phyloP scores from a whole-genome alignment of 2,888 invertebrate species.

The Philopedon plagiatum region DNA sequence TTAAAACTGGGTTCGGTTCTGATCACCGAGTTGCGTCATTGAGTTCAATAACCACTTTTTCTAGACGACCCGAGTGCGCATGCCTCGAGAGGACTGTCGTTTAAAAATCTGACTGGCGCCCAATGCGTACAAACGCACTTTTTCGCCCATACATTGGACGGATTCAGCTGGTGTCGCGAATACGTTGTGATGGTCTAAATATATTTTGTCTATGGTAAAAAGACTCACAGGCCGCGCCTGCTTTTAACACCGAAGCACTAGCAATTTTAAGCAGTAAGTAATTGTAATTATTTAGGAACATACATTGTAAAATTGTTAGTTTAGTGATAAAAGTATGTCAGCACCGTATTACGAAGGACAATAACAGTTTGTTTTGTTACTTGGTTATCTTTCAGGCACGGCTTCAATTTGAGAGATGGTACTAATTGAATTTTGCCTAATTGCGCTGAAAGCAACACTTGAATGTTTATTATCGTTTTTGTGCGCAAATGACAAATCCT shows the following conservation, averaged over 20 bases:
- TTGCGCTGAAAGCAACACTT: slow-evolving; percentile 19
- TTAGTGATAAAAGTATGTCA: slow-evolving; percentile 8
- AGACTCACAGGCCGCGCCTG: too few species aligned
- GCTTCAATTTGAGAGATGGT: slow-evolving; percentile 16
- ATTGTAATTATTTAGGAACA: background rate
- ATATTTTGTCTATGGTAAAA: too few species aligned
- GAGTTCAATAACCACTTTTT: too few species aligned
- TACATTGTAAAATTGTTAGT: background rate
- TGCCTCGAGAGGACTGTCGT: too few species aligned
- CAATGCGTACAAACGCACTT: too few species aligned
- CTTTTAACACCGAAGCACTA: background rate
- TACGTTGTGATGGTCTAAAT: too few species aligned
- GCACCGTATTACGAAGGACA: background rate
- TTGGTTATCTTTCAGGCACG: background rate
- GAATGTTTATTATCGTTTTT: background rate
- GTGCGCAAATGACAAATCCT: slow-evolving; percentile 10
- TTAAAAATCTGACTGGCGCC: too few species aligned
- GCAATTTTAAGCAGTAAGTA: background rate
- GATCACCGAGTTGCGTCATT: too few species aligned
- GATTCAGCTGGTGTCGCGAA: too few species aligned
- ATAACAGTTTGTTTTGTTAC: slow-evolving; percentile 4
- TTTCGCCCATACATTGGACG: too few species aligned
- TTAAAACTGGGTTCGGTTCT: too few species aligned
- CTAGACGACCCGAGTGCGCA: too few species aligned
- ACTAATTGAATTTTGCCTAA: slow-evolving; percentile 23